These are phyloP conservation scores for Sakesphorus luctuosus DNA, from an alignment of 2,113 vertebrate species.

Conservation along the genomic window DNA sequence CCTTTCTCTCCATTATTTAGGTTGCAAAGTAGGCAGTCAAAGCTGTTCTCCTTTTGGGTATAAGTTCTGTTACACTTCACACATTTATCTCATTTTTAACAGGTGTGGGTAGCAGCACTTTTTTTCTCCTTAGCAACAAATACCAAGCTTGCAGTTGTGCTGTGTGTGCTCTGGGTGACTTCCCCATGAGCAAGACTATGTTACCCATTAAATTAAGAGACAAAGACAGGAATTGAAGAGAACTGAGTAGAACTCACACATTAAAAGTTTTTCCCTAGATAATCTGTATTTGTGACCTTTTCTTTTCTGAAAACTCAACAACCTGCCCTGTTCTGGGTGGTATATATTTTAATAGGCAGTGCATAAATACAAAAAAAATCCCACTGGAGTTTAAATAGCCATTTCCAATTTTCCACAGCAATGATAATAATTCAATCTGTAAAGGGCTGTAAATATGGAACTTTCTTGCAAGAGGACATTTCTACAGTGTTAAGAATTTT, in stretches of 20 bases:
- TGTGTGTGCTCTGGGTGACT: background rate
- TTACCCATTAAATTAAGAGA: background rate
- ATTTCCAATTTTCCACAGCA: background rate
- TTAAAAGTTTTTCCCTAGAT: background rate
- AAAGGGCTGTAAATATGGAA: background rate
- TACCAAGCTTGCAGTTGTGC: background rate
- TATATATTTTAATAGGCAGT: background rate
- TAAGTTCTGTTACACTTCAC: background rate
- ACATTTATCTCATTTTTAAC: slow-evolving; percentile 20
- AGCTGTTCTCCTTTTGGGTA: background rate
- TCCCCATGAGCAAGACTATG: background rate
- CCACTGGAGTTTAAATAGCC: background rate
- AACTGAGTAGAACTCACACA: background rate
- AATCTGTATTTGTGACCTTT: background rate
- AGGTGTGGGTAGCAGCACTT: background rate
- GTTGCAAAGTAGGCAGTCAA: background rate
- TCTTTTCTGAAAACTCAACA: background rate
- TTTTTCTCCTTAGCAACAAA: background rate
- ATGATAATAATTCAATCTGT: background rate
- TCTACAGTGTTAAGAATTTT: background rate
- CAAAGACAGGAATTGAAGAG: background rate
- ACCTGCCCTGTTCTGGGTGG: background rate
- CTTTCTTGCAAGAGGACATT: background rate
- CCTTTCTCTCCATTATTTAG: background rate
- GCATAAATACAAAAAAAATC: background rate